phyloP scores from a whole-genome alignment of 2,888 invertebrate species.

The Lasioglossum marginatum region DNA sequence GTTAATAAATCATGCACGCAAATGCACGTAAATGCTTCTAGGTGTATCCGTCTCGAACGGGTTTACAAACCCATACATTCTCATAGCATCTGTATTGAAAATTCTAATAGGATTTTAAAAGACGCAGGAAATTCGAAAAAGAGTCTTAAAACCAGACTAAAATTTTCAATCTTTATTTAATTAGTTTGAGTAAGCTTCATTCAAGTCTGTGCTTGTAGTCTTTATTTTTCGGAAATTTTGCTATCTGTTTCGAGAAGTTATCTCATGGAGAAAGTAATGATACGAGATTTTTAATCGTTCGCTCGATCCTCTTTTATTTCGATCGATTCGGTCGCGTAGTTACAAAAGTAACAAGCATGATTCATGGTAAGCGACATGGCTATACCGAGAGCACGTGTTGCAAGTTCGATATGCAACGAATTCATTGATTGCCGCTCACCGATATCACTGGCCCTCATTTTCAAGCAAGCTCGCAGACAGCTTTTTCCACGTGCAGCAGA shows the following conservation, averaged over 20 bases:
- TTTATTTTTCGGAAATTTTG: not conserved
- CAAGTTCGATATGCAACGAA: not conserved
- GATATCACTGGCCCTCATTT: slow-evolving; percentile 17
- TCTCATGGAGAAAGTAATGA: not conserved
- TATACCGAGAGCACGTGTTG: not conserved
- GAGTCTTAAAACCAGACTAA: not conserved
- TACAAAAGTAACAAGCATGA: not conserved
- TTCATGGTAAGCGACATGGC: not conserved
- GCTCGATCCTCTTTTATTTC: not conserved
- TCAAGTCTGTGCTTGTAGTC: not conserved
- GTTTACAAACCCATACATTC: not conserved
- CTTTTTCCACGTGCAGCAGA: not conserved
- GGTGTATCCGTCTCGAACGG: not conserved
- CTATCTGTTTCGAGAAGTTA: not conserved
- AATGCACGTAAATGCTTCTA: not conserved
- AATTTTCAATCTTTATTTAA: not conserved
- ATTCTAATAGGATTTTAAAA: not conserved
- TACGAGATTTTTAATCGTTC: not conserved
- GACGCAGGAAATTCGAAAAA: not conserved
- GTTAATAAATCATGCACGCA: slow-evolving; percentile 16
- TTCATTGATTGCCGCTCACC: not conserved
- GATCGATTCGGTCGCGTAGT: not conserved
- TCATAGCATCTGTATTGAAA: not conserved
- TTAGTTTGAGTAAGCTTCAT: not conserved
- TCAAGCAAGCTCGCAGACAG: not conserved